These are phyloP conservation scores for Drosophila emarginata DNA, from an alignment of 2,888 invertebrate species.

Conservation along the genomic window DNA sequence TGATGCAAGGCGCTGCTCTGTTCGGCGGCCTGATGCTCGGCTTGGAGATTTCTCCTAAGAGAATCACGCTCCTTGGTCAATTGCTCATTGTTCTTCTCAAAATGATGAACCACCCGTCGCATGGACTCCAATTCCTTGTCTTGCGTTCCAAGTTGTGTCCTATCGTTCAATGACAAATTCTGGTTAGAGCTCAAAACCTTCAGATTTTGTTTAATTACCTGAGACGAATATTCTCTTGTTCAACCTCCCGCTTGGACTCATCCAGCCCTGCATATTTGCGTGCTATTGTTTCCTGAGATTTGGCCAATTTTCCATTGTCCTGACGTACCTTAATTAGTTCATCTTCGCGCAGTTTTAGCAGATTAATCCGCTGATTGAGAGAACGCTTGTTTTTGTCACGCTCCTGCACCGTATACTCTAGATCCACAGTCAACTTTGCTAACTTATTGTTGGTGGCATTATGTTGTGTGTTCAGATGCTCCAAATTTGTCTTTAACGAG, in stretches of 20 bases:
- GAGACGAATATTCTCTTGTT: conserved; percentile 76
- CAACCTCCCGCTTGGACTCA: conserved; percentile 71
- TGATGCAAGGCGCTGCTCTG: conserved; percentile 67
- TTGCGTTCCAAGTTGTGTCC: conserved; percentile 77
- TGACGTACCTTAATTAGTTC: conserved; percentile 79
- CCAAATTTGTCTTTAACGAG: conserved; percentile 79
- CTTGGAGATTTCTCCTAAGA: conserved; percentile 76
- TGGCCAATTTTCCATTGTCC: conserved; percentile 78
- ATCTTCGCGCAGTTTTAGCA: conserved; percentile 81
- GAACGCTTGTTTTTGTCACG: conserved; percentile 79
- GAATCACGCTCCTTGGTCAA: conserved; percentile 80
- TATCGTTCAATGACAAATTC: conserved; percentile 19
- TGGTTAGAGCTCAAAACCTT: too few relatives aligned
- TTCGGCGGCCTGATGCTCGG: conserved; percentile 64
- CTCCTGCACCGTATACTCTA: conserved; percentile 79
- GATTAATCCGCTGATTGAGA: conserved; percentile 75
- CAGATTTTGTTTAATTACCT: conserved; percentile 53
- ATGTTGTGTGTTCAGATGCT: conserved; percentile 79
- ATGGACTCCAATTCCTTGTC: conserved; percentile 80
- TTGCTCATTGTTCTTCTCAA: conserved; percentile 77
- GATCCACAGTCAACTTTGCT: conserved; percentile 78
- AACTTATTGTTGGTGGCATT: conserved; percentile 80
- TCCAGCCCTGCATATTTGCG: conserved; percentile 78
- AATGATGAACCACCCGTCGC: conserved; percentile 78
- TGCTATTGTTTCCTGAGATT: conserved; percentile 78